Evolutionary conservation across 2,113 vertebrate species (phyloP), one percentile per base, ranked within the genome.

Genomic region (Dasypus novemcinctus): DNA sequence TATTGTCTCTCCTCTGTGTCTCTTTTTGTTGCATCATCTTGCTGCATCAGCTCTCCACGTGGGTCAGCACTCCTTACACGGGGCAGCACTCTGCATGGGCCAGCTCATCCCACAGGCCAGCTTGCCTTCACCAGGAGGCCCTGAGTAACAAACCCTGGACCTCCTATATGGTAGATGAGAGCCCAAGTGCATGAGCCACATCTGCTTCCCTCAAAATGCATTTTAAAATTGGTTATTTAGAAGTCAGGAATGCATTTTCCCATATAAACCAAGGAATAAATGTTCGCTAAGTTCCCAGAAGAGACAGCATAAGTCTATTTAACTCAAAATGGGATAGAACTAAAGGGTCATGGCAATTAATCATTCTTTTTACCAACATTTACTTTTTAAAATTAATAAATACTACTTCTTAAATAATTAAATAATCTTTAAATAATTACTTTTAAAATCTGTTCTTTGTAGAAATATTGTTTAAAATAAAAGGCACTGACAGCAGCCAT

Each of bases 231-330:
- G 71, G 11, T 79, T 86, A 79, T 78, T 92, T 75, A n/a, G 38
- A 96, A 95, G 78, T 68, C 17, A 72, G 66, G 38, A 79, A 78
- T 95, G 54, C 2, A 81, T 81, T 95, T 68, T 69, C 46, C 52
- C 33, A 81, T 61, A 49, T 49, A 92, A 0, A 6, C 36, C 49
- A 93, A 93, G 43, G 41, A 64, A 76, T 20, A 92, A 92, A 64
- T 61, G 38, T 87, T 52, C 18, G 79, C 78, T 72, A 94, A 52
- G 7, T 84, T 90, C 33, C 83, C 25, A 38, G 52, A 57, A 52
- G 18, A 57, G 68, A 71, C 23, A 63, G 80, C 2, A 46, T 43
- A 69, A n/a, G 13, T 38, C 38, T 76, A 49, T 69, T 93, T 76
- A 81, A 71, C 17, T 41, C 54, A 88, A 80, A 78, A 61, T 43